Conservation (phyloP, 2,888 invertebrate genomes). For the Thereva unica region DNA sequence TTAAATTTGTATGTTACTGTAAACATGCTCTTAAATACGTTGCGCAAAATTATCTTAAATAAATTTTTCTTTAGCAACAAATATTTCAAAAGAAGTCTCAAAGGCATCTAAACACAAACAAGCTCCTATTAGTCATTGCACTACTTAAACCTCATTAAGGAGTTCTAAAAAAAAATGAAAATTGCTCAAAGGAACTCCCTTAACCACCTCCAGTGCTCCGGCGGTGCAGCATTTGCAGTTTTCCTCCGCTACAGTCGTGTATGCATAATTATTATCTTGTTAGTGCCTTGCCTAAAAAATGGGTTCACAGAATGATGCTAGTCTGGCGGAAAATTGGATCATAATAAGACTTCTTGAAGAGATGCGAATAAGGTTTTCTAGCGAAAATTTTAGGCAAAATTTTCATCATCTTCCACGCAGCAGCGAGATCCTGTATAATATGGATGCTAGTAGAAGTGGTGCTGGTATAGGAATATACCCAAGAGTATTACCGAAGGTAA, state of each 20-base stretch:
- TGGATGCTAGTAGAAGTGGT: too few species aligned
- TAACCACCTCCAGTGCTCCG: too few species aligned
- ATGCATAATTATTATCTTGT: conserved; percentile 22
- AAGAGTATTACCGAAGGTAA: background rate
- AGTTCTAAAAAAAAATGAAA: too few species aligned
- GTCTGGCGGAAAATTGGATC: conserved; percentile 21
- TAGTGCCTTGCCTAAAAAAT: conserved; percentile 13
- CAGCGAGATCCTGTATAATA: background rate
- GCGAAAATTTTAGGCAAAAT: background rate
- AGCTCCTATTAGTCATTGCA: too few species aligned
- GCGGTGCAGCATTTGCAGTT: background rate
- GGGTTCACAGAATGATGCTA: conserved; percentile 19
- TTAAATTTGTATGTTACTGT: too few species aligned
- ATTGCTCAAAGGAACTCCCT: too few species aligned
- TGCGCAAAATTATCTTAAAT: too few species aligned
- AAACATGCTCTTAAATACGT: too few species aligned
- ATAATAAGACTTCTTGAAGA: conserved; percentile 23
- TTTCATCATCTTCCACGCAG: background rate
- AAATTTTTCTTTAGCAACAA: too few species aligned
- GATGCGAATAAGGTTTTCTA: background rate
- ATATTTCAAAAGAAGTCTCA: too few species aligned
- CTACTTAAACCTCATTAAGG: too few species aligned
- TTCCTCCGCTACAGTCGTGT: background rate
- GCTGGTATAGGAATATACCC: background rate
- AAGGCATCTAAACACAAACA: too few species aligned